phyloP scores from a whole-genome alignment of 2,888 invertebrate genomes.

The Apamea epomidion region DNA sequence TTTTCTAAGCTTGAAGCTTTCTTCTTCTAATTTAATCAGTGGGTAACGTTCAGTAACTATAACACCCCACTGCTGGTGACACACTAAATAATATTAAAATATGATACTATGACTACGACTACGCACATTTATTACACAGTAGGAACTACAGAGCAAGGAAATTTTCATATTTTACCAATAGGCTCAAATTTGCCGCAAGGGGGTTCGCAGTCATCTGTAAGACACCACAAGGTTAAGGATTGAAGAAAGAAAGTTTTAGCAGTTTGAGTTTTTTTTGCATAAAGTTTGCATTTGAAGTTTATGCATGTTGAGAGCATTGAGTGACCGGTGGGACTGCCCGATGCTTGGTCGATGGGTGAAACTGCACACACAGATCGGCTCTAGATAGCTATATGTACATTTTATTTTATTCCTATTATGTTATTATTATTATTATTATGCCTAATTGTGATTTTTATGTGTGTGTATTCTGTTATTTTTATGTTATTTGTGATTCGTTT shows the following conservation, averaged over 20 bases:
- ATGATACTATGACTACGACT: background rate
- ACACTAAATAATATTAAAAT: constrained; percentile 2
- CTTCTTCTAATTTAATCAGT: too few species aligned
- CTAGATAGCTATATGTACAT: too few species aligned
- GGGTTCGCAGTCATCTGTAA: constrained; percentile 16
- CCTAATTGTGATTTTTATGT: too few species aligned
- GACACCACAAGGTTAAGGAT: background rate
- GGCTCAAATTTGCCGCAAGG: constrained; percentile 19
- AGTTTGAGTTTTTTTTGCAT: background rate
- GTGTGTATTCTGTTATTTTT: too few species aligned
- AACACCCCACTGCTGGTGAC: background rate
- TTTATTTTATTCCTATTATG: too few species aligned
- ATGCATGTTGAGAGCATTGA: too few species aligned
- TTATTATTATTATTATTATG: too few species aligned
- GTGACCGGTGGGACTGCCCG: too few species aligned
- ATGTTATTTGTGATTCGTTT: too few species aligned
- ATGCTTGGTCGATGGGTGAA: too few species aligned
- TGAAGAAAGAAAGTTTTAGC: background rate
- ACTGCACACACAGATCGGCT: too few species aligned
- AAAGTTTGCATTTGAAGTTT: constrained; percentile 7
- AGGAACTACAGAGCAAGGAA: constrained; percentile 1
- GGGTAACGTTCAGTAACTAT: background rate
- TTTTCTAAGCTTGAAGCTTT: too few species aligned
- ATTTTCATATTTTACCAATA: constrained; percentile 17
- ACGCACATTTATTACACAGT: constrained; percentile 14